Base-by-base conservation (phyloP, 2,888 invertebrate genomes). In the Drosophila algonquin region DNA sequence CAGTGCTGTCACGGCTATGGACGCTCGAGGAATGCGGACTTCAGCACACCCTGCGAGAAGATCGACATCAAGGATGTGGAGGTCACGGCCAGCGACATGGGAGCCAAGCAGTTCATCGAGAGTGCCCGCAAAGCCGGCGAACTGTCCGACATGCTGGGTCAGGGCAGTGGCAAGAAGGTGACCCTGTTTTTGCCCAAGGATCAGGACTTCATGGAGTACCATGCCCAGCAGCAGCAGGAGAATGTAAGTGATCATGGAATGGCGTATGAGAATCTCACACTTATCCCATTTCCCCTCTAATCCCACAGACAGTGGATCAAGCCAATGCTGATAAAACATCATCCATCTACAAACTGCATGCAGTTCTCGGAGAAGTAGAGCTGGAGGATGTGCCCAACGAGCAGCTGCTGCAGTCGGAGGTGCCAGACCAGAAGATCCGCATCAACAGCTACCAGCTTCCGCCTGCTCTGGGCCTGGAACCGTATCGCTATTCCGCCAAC, bases 1-100 rank as follows among this genome's bases (percentile, higher is more conserved):
- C 94, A 95, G 89, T 96, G 96, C 90, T 96, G 96, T 90, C 94
- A 94, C 86, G 95, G 95, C 46, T 95, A 92, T 90, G 92, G 93
- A 62, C 92, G 94, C 57, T 83, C 89, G 69, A 87, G 88, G 64
- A 91, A 90, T 68, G 91, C 90, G 16, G 90, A 91, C 47, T 90
- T 91, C n/a, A 90, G 92, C 62, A 89, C 91, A 58, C 93, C 93
- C 44, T 94, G 94, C 76, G 92, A 91, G 65, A 90, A 93, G 93
- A 93, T 94, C 24, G 93, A 94, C 63, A 92, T 95, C 73, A 94
- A 94, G 87, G 92, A 93, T 24, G 85, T 95, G 65, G 87, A 93
- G 51, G 93, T 93, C 45, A 94, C 94, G 0, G 93, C 95, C 27
- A 92, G 93, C 48, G 93, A 94, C 57, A 89, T 95, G 84, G 94